Evolutionary conservation across 1,140 invertebrate genomes (phyloP).

Genomic region (Oryctes rhinoceros): DNA sequence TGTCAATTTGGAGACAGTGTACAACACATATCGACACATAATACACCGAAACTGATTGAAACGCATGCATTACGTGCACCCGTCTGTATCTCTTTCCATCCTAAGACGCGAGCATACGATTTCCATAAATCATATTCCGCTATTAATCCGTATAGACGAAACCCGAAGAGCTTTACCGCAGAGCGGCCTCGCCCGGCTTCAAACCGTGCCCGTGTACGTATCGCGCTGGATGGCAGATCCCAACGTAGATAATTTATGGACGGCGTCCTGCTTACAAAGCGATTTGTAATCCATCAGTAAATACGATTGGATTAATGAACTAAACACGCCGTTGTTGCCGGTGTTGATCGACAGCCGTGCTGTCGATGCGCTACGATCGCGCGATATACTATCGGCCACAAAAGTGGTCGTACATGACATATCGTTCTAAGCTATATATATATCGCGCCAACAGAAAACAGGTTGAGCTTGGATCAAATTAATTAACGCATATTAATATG

Average conservation of each 20-base stretch:
- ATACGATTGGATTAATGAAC: constrained; percentile 37
- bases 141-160: constrained; percentile 13
- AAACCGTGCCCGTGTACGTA: not conserved
- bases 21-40: no score
- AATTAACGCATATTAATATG: no score
- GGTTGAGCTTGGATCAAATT: no score
- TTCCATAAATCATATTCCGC: constrained; percentile 5
- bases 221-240: not conserved
- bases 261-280: constrained; percentile 14
- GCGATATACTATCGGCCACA: no score
- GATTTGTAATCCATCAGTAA: constrained; percentile 36
- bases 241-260: constrained; percentile 17
- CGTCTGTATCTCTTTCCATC: not conserved
- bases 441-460: no score
- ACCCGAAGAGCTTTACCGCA: not conserved
- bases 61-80: not conserved
- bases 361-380: no score
- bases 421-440: no score
- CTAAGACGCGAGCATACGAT: not conserved
- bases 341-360: constrained; percentile 3
- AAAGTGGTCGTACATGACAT: no score
- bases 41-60: no score
- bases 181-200: not conserved
- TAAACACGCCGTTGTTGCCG: constrained; percentile 21
- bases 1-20: no score